Base-by-base conservation (phyloP, 2,888 invertebrate genomes). In the Hirtodrosophila histrioides region DNA sequence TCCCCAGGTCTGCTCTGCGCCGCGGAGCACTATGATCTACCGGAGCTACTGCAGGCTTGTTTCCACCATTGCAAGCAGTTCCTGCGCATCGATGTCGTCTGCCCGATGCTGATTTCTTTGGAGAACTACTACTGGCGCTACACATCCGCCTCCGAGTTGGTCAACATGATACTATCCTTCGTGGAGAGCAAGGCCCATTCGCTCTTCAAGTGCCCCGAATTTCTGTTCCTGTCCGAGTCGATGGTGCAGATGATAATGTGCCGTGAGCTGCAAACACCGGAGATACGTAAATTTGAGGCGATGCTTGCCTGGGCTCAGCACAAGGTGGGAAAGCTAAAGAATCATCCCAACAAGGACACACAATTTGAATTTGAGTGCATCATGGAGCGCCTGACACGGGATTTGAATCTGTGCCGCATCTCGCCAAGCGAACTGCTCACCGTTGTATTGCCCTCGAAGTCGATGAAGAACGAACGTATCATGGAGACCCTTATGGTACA, bases 121-220 rank as follows among this genome's bases (percentile, higher is more conserved):
- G 98, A 98, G 92, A 98, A 97, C 91, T 98, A 98, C 92, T 97
- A 97, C 91, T 98, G 98, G 98, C 94, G 98, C 71, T 98, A 98
- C 92, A 97, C 97, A 35, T 97, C 97, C 60, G 98, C 97, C 45
- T 96, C 97, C 27, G 97, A 98, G 91, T 93, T 98, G 88, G 97
- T 98, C 75, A 97, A 98, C 92, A 97, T 97, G 97, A 97, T 98
- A 84, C 93, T 98, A 68, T 96, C 96, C 23, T 98, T 96, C 91
- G 95, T 96, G 48, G 97, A 98, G 91, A 96, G 96, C 68, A 94
- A 97, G 87, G 96, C 97, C 7, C 95, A 95, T 84, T 95, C 96
- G 79, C 93, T 98, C 56, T 97, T 98, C 92, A 95, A 96, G 88
- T 95, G 95, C 53, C 92, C 94, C 1, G 97, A 97, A 89, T 98